Evolutionary conservation across 2,797 vertebrate genomes (phyloP).

Genomic region (Mormyrops boulengeri): DNA sequence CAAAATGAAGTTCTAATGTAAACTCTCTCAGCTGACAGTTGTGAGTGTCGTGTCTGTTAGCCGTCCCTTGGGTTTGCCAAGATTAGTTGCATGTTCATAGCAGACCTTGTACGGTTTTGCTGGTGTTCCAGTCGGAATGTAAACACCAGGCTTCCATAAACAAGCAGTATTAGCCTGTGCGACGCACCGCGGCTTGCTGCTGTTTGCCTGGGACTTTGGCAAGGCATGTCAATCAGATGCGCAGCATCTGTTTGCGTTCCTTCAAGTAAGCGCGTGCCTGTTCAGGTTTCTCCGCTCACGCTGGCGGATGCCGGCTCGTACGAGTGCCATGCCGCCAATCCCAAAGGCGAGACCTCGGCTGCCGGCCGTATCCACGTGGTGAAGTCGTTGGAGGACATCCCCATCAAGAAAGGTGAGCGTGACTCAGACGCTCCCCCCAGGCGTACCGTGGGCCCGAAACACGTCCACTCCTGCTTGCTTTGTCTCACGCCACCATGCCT

Average conservation of each 20-base stretch:
- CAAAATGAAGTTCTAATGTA: not conserved
- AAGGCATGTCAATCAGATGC: not conserved
- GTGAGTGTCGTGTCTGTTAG: not conserved
- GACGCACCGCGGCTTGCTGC: not conserved
- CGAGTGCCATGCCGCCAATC: slow-evolving; percentile 78
- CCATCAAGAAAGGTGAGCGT: slow-evolving; percentile 62
- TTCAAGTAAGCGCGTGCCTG: not conserved
- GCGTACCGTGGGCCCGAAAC: not conserved
- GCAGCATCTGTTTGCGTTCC: not conserved
- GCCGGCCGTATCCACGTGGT: slow-evolving; percentile 74
- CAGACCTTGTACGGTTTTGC: not conserved
- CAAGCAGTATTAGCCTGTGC: not conserved
- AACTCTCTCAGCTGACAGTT: not conserved
- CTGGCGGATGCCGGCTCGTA: slow-evolving; percentile 76
- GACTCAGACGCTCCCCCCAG: not conserved
- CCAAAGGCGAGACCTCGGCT: slow-evolving; percentile 75
- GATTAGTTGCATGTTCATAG: not conserved
- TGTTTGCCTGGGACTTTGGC: not conserved
- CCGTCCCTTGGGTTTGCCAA: not conserved
- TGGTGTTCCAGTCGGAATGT: not conserved
- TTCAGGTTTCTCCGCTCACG: slow-evolving; percentile 79
- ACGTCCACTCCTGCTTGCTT: not conserved
- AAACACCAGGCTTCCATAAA: not conserved
- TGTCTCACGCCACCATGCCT: not conserved
- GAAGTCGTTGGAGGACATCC: slow-evolving; percentile 67